Percentiles rank a stretch among this genome's conserved stretches.
phyloP scores from a whole-genome alignment of 1,140 invertebrate genomes.

The Homarus americanus region DNA sequence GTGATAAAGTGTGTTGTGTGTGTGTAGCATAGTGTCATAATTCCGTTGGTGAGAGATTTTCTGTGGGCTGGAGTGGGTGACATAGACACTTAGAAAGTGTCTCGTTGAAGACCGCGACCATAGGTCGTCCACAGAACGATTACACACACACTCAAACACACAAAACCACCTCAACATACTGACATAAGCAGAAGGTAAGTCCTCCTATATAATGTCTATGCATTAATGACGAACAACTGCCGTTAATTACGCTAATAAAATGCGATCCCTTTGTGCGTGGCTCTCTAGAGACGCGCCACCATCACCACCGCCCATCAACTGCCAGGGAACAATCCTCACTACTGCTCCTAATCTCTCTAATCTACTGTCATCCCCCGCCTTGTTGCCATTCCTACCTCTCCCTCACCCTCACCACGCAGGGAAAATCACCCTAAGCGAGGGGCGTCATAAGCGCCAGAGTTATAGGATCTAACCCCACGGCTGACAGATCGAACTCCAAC shows the following conservation, averaged over 20 bases:
- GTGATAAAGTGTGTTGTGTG: too few species aligned
- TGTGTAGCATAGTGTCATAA: too few species aligned
- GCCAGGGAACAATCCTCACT: slow-evolving; percentile 45
- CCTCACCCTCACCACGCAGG: background rate
- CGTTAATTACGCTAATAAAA: slow-evolving; percentile 21
- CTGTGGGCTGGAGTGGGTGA: too few species aligned
- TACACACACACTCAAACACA: too few species aligned
- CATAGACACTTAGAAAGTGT: too few species aligned
- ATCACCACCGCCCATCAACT: slow-evolving; percentile 28
- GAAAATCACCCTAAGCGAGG: background rate
- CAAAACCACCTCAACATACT: too few species aligned
- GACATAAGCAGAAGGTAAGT: too few species aligned
- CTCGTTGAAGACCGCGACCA: too few species aligned
- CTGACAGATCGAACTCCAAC: slow-evolving; percentile 41
- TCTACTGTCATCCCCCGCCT: slow-evolving; percentile 41
- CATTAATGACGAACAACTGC: slow-evolving; percentile 18
- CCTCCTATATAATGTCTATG: too few species aligned
- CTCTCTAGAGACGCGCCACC: background rate
- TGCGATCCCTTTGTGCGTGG: background rate
- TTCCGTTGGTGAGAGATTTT: too few species aligned
- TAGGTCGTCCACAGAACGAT: too few species aligned
- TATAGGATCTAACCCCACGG: background rate
- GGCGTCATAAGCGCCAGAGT: background rate
- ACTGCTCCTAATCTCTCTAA: slow-evolving; percentile 42
- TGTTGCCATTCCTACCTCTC: slow-evolving; percentile 32